These are phyloP conservation scores for Polymixis flavicincta DNA, from an alignment of 2,888 invertebrate species.

Conservation along the genomic window DNA sequence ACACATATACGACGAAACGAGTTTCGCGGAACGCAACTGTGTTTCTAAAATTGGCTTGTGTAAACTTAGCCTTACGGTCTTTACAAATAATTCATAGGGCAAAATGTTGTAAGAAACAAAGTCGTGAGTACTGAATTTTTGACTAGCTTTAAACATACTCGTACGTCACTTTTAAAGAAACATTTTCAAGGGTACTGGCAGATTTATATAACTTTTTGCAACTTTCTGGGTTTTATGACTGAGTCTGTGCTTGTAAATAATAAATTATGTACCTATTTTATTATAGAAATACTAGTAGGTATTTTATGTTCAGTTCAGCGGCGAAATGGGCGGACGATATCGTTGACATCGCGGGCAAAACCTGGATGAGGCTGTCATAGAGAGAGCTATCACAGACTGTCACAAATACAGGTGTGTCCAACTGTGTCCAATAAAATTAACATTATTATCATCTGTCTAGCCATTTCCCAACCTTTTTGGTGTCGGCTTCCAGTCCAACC, in stretches of 20 bases:
- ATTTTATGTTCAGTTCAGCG: no score
- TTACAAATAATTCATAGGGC: constrained; percentile 47
- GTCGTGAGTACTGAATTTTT: constrained; percentile 34
- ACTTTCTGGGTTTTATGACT: constrained; percentile 6
- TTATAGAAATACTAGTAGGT: no score
- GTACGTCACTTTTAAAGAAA: constrained; percentile 21
- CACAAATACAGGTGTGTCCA: no score
- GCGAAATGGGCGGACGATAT: no score
- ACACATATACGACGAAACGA: not conserved
- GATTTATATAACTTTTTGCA: constrained; percentile 28
- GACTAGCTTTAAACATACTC: constrained; percentile 10
- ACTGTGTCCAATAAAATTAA: no score
- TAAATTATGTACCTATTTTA: no score
- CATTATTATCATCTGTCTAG: no score
- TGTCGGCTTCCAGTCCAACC: no score
- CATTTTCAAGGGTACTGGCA: constrained; percentile 10
- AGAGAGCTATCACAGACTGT: no score
- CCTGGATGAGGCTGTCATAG: no score
- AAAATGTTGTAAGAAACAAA: constrained; percentile 41
- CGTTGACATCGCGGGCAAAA: no score
- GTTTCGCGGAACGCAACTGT: not conserved
- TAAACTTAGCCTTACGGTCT: constrained; percentile 32
- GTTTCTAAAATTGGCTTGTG: not conserved
- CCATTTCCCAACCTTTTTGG: no score
- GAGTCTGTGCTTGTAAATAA: not conserved